Evolutionary conservation across 2,888 invertebrate genomes (phyloP), one percentile per base, ranked within the genome.

Genomic region (Nomada goodeniana): DNA sequence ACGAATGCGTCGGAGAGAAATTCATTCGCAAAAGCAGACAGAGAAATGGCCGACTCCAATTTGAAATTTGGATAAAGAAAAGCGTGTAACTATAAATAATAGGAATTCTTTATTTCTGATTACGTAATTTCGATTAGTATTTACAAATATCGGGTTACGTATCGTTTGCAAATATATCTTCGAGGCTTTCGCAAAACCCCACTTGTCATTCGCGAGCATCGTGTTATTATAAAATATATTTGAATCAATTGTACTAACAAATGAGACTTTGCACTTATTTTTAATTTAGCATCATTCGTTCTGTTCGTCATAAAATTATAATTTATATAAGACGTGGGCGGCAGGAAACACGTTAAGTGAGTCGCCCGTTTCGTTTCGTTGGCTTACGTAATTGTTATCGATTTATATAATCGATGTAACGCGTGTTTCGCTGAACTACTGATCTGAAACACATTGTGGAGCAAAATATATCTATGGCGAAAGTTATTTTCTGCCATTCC

Each of bases 301-400:
- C 64, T 29, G 64, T 68, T 68, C 44, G 29, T 67, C 72, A 61
- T 72, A 53, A 71, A 80, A 60, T 76, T 61, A 50, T 67, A 75
- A 76, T 72, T 65, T 57, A 80, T 59, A 57, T 44, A 4, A 59
- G 47, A 29, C 73, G 86, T 86, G 76, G 86, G 87, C 80, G 77
- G 76, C 73, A 78, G 63, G 57, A 76, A 74, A 80, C 65, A 44
- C 55, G 53, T 63, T 47, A 47, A 77, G 47, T 85, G 87, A 86
- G 80, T 87, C 85, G 85, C 69, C 70, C 64, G 80, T 47, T 77
- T 81, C 75, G 26, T 68, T 83, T 71, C 47, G 59, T 20, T 15
- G 60, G 18, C 73, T 87, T 83, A 80, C 75, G 80, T 78, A 87
- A 86, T 72, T 60, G 36, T 50, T 64, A 78, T 44, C 59, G 68